phyloP scores from a whole-genome alignment of 1,140 invertebrate species.

The Phortica variegata region DNA sequence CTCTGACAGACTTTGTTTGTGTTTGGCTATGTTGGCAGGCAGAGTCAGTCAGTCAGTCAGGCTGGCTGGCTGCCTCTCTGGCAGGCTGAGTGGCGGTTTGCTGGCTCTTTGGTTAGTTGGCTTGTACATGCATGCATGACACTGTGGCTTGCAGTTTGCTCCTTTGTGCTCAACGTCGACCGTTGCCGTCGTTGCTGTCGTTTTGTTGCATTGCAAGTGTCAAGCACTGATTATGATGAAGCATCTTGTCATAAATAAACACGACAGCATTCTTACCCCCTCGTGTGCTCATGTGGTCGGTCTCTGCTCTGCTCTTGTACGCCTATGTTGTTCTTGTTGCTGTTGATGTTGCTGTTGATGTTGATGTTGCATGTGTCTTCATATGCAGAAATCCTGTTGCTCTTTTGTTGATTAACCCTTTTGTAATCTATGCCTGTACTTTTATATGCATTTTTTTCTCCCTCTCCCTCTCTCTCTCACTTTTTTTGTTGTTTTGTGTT shows the following conservation, averaged over 20 bases:
- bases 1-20: no score
- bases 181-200: background rate
- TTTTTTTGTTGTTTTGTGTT: background rate
- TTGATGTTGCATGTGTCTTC: no score
- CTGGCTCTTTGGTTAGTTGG: background rate
- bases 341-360: no score
- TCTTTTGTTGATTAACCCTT: slow-evolving; percentile 44
- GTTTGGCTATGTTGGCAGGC: background rate
- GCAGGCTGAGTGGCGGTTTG: background rate
- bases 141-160: slow-evolving; percentile 13
- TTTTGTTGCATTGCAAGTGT: slow-evolving; percentile 33
- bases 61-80: background rate
- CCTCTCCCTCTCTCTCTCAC: no score
- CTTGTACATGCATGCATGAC: background rate
- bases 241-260: slow-evolving; percentile 51
- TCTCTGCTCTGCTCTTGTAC: slow-evolving; percentile 10
- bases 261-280: slow-evolving; percentile 22
- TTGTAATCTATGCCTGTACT: slow-evolving; percentile 36
- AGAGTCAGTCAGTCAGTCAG: no score
- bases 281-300: background rate
- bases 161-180: no score
- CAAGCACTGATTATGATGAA: slow-evolving; percentile 47
- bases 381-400: background rate
- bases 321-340: slow-evolving; percentile 6
- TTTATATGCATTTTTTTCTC: no score